Conservation (phyloP, 2,888 invertebrate species). For the Polylopha cassiicola region DNA sequence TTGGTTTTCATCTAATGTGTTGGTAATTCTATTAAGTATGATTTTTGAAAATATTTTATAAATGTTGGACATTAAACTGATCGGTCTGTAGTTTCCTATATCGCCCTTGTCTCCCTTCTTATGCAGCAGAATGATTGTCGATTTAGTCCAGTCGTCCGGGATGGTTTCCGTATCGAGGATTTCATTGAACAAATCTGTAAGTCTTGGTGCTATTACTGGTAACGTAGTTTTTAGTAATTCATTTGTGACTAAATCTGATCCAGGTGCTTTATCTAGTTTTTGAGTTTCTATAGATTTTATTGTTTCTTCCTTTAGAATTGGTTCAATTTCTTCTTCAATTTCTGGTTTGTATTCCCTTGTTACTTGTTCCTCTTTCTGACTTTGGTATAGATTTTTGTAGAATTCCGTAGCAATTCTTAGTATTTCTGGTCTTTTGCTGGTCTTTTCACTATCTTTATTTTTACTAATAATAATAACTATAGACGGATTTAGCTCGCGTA, state of each 20-base stretch:
- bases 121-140: slow-evolving; percentile 28
- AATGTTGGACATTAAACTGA: too few relatives aligned
- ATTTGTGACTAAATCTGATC: slow-evolving; percentile 28
- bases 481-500: too few relatives aligned
- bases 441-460: slow-evolving; percentile 22
- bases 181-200: slow-evolving; percentile 30
- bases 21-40: too few relatives aligned
- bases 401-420: slow-evolving; percentile 27
- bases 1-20: too few relatives aligned
- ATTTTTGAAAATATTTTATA: too few relatives aligned
- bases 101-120: slow-evolving; percentile 28
- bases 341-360: slow-evolving; percentile 8
- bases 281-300: slow-evolving; percentile 28
- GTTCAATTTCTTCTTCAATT: slow-evolving; percentile 15
- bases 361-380: slow-evolving; percentile 13
- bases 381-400: slow-evolving; percentile 22
- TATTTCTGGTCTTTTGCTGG: slow-evolving; percentile 23
- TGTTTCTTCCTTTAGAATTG: slow-evolving; percentile 29
- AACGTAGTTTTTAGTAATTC: slow-evolving; percentile 26
- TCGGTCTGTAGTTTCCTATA: slow-evolving; percentile 26
- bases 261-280: slow-evolving; percentile 30
- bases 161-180: slow-evolving; percentile 24
- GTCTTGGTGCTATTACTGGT: slow-evolving; percentile 24
- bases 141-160: slow-evolving; percentile 30
- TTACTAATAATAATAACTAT: too few relatives aligned